Conservation (phyloP, 2,797 vertebrate species). For the Champsocephalus esox region DNA sequence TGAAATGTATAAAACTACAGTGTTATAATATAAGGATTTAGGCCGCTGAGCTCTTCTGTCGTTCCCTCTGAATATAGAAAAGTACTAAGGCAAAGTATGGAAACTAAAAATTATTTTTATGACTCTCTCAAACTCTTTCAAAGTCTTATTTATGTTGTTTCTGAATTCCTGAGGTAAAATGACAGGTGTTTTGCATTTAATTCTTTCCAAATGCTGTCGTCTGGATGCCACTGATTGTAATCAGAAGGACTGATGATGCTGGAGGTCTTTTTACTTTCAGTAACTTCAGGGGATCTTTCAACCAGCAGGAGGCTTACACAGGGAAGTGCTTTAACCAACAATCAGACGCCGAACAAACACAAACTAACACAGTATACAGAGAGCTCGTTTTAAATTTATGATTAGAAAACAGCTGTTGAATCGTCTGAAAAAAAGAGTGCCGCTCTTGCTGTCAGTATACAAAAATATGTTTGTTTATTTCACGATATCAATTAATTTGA, state of each 20-base stretch:
- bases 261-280: slow-evolving; percentile 68
- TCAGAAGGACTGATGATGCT: slow-evolving; percentile 78
- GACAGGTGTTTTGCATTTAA: slow-evolving; percentile 79
- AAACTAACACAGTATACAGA: slow-evolving; percentile 57
- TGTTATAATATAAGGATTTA: neutral
- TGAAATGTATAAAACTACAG: slow-evolving; percentile 4
- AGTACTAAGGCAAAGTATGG: slow-evolving; percentile 31
- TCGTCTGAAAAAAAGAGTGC: slow-evolving; percentile 64
- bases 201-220: slow-evolving; percentile 68
- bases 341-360: slow-evolving; percentile 73
- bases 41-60: neutral
- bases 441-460: slow-evolving; percentile 44
- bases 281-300: slow-evolving; percentile 76
- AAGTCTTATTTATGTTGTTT: slow-evolving; percentile 42
- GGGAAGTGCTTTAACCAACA: slow-evolving; percentile 73
- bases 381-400: slow-evolving; percentile 72
- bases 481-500: slow-evolving; percentile 61
- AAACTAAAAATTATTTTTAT: slow-evolving; percentile 13
- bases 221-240: slow-evolving; percentile 82
- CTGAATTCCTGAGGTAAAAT: slow-evolving; percentile 66
- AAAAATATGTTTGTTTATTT: slow-evolving; percentile 67
- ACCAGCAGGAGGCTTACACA: slow-evolving; percentile 71
- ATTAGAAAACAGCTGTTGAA: slow-evolving; percentile 72
- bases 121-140: slow-evolving; percentile 29
- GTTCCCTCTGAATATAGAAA: neutral